Percentiles rank a stretch among this genome's conserved stretches.
phyloP scores from a whole-genome alignment of 1,140 invertebrate species.

The Drosophila fuyamai region DNA sequence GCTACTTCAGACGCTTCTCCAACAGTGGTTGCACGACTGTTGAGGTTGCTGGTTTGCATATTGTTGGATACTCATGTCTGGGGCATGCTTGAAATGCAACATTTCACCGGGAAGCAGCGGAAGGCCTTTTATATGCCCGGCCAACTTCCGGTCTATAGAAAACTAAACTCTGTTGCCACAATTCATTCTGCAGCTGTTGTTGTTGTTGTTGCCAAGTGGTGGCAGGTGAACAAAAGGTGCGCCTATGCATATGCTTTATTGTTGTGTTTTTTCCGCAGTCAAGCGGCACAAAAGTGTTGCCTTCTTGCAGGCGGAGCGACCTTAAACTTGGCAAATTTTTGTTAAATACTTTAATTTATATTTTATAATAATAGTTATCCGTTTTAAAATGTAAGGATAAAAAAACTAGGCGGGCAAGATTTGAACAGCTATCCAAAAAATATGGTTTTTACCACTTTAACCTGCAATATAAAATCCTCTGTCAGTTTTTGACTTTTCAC shows the following conservation, averaged over 20 bases:
- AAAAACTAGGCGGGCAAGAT: too few relatives aligned
- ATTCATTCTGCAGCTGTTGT: constrained; percentile 2
- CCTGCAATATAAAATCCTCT: too few relatives aligned
- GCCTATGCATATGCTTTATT: constrained; percentile 67
- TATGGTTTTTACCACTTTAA: too few relatives aligned
- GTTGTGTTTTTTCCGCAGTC: constrained; percentile 39
- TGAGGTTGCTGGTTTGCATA: constrained; percentile 35
- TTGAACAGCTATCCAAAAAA: too few relatives aligned
- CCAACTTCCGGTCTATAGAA: constrained; percentile 73
- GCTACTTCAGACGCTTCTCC: constrained; percentile 44
- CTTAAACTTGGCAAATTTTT: constrained; percentile 64
- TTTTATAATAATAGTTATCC: too few relatives aligned
- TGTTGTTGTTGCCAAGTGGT: constrained; percentile 51
- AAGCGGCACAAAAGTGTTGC: constrained; percentile 58
- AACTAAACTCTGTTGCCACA: constrained; percentile 55
- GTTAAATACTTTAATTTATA: too few relatives aligned
- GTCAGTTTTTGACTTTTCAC: too few relatives aligned
- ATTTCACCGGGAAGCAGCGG: constrained; percentile 77
- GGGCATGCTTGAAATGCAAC: constrained; percentile 73
- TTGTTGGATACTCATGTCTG: constrained; percentile 64
- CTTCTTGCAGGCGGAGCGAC: constrained; percentile 38
- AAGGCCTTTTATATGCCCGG: constrained; percentile 75
- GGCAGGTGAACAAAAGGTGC: constrained; percentile 60
- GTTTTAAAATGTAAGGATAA: too few relatives aligned
- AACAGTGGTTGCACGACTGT: constrained; percentile 18